Evolutionary conservation across 2,888 invertebrate species (phyloP), one percentile per base, ranked within the genome.

Genomic region (Cheilosia scutellata): DNA sequence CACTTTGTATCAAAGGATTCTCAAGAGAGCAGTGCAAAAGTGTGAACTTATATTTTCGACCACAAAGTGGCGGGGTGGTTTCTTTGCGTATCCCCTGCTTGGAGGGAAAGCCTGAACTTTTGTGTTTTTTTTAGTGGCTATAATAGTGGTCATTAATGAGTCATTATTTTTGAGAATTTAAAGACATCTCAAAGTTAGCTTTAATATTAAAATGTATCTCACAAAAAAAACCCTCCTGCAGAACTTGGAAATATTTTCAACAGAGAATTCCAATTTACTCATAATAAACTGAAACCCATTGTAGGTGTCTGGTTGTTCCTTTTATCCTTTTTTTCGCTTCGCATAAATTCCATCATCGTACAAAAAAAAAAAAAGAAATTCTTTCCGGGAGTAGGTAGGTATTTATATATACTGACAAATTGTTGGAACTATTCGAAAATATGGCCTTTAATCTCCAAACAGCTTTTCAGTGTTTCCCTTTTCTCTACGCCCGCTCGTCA

Each of bases 21-120:
- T 42, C 49, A 47, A 55, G 49, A 27, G 25, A 58, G 16, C 0
- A 20, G 29, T 9, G 37, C 37, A 57, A 70, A 70, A 77, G 62
- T 70, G 77, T 55, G 77, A 77, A 71, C 29, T 20, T 37, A 25
- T 71, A 37, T 65, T 63, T 57, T 62, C 27, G 55, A 55, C 63
- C 78, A 47, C 63, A 78, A 71, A 78, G 70, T 63, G 63, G 78
- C 40, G 70, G 16, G 7, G 70, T 25, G 78, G 70, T 78, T 78
- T 65, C 25, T 72, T 78, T 71, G 63, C 40, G 37, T 55, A 31
- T 20, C 9, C 3, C 13, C 62, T 7, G 37, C 27, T 5, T 37
- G 44, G 47, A 11, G 31, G 13, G 16, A 33, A 9, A 1, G 29
- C 13, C 53, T 51, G 25, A 5, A 3, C 33, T 71, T 40, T 62